A percentile compares a stretch with the other conserved stretches of the same genome.
Evolutionary conservation across 2,888 invertebrate genomes (phyloP).

Genomic region (Cosmorhoe ocellata): DNA sequence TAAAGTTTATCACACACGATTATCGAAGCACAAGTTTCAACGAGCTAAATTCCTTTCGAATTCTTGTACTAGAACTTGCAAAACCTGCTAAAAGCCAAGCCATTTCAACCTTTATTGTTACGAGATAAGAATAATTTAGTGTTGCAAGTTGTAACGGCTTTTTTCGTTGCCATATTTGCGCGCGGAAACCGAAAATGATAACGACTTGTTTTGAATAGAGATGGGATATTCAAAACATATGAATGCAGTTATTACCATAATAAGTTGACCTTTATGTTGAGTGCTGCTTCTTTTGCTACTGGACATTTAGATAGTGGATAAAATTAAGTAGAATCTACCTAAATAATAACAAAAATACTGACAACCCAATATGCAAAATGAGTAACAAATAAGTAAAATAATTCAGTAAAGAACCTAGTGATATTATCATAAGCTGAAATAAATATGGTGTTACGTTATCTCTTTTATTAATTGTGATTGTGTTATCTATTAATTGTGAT

Average conservation of each 20-base stretch:
- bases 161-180: constrained; percentile 37
- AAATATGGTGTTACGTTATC: no score
- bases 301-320: background rate
- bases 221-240: constrained; percentile 32
- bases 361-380: no score
- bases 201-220: constrained; percentile 48
- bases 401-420: no score
- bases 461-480: no score
- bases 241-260: constrained; percentile 8
- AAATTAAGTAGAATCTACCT: background rate
- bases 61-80: constrained; percentile 12
- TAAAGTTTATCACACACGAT: constrained; percentile 27
- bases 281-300: constrained; percentile 9
- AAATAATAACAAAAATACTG: background rate
- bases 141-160: constrained; percentile 23
- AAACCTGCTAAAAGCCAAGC: constrained; percentile 7
- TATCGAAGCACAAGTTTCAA: constrained; percentile 27
- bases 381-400: no score
- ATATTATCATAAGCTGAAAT: no score
- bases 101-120: constrained; percentile 35
- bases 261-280: constrained; percentile 6
- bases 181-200: constrained; percentile 59
- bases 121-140: constrained; percentile 28
- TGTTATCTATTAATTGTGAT: no score
- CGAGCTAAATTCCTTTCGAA: constrained; percentile 22